Base-by-base conservation (phyloP, 2,888 invertebrate species). In the Drosophila eohydei region DNA sequence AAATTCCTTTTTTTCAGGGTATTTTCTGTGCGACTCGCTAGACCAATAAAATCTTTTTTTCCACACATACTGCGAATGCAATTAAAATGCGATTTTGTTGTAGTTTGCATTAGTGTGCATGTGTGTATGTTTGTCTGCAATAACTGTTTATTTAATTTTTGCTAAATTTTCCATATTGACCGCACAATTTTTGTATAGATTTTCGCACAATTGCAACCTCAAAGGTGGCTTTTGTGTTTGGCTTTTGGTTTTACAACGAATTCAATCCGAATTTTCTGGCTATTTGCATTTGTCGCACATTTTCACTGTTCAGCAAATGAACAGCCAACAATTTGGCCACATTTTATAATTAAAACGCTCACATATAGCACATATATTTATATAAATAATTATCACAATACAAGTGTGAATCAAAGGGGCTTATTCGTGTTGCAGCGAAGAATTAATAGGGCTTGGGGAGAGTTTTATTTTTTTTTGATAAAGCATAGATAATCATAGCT, bases 161-260 rank as follows among this genome's bases (percentile, higher is more conserved):
- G 61, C 59, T 68, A 62, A 69, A 77, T 78, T 75, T 84, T 80
- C 63, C 78, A 78, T 81, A 78, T 80, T 82, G 71, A 59, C 69
- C 76, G 74, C 74, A 78, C 54, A 52, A 65, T 71, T 78, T 78
- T 75, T 74, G 74, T 74, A 66, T 71, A 58, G 57, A 60, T 78
- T 74, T 78, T 74, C 62, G 57, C 58, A 54, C 67, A 74, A 70
- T 74, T 57, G 51, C 59, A 83, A 82, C 83, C 87, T 87, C 88
- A 87, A 84, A 87, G 88, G 81, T 88, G 83, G 88, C 81, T 83
- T 85, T 88, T 79, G 70, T 81, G 86, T 85, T 86, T 86, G 83
- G 86, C 74, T 81, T 80, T 83, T 77, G 83, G 83, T 73, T 88
- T 74, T 70, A 71, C 87, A 84, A 72, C 65, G 68, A 67, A 65